phyloP scores from a whole-genome alignment of 2,797 vertebrate species.

The Manis javanica region DNA sequence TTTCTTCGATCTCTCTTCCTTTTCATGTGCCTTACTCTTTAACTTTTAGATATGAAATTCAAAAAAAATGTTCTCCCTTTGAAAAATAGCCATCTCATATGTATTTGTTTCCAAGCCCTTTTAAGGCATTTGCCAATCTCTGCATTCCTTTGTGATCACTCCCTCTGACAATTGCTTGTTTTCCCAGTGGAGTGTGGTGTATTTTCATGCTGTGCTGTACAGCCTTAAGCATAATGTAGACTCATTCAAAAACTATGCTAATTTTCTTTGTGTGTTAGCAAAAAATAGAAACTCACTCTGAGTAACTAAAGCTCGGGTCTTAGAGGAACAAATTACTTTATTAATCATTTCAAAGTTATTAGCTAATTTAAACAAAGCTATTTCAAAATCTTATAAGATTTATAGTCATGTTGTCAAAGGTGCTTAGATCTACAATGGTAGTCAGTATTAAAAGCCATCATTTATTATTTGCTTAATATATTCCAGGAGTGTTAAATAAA shows the following conservation, averaged over 20 bases:
- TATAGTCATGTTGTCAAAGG: neutral
- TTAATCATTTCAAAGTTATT: constrained; percentile 27
- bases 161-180: neutral
- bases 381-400: neutral
- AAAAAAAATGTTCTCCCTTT: neutral
- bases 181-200: neutral
- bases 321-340: constrained; percentile 25
- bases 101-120: constrained; percentile 34
- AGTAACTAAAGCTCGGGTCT: neutral
- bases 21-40: constrained; percentile 17
- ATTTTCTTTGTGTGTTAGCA: neutral
- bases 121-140: neutral
- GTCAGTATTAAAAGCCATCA: neutral
- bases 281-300: neutral
- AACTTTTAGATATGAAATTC: neutral
- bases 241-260: neutral
- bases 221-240: neutral
- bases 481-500: neutral
- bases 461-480: constrained; percentile 5
- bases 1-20: neutral
- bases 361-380: neutral
- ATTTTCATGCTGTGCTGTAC: constrained; percentile 12
- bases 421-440: neutral
- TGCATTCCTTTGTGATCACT: constrained; percentile 37
- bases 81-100: constrained; percentile 34